Base-by-base conservation (phyloP, 2,113 vertebrate species). In the Addax nasomaculatus region DNA sequence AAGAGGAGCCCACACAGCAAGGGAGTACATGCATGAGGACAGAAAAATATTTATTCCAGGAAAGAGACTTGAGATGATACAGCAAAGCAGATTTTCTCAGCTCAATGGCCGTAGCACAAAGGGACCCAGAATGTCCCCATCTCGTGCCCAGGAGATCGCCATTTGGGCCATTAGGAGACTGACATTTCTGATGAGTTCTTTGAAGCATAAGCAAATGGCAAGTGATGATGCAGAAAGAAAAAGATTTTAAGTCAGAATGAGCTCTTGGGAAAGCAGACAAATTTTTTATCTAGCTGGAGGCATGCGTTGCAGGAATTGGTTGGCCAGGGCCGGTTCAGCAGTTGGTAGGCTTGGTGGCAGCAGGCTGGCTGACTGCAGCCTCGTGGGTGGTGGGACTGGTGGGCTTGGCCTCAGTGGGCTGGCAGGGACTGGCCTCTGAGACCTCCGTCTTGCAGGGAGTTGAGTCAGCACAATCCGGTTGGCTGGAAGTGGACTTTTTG, bases 401-500 rank as follows among this genome's bases (percentile, higher is more conserved):
- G 11, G 89, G n/a, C 36, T 93, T 98, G 62, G n/a, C 53, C 58
- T 98, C 97, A 2, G 57, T 14, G 14, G 83, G 57, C 70, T 94
- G 96, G 73, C 89, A 80, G 33, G 96, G 92, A 55, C 19, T 94
- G 53, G n/a, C 83, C 6, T 97, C 93, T 23, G 91, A n/a, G 78
- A 94, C 87, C 0, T 96, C 90, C 0, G 29, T 19, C 89, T 97
- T 98, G 97, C 95, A 87, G 6, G 96, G 73, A 4, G 70, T 76
- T 11, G 94, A 89, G 33, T 98, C 97, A 4, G 88, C 57, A 58
- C 95, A 79, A 7, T 98, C 96, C 0, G 15, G 47, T 7, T 95
- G 95, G 49, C 97, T 88, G 83, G 96, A 95, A 47, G 93, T 95
- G 36, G 97, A 91, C 47, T 92, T 97, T 15, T 93, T 96, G 89